Evolutionary conservation across 35 echinoderm and acorn worm genomes (phyloP), one percentile per base, ranked within the genome.

Genomic region (Apostichopus japonicus): DNA sequence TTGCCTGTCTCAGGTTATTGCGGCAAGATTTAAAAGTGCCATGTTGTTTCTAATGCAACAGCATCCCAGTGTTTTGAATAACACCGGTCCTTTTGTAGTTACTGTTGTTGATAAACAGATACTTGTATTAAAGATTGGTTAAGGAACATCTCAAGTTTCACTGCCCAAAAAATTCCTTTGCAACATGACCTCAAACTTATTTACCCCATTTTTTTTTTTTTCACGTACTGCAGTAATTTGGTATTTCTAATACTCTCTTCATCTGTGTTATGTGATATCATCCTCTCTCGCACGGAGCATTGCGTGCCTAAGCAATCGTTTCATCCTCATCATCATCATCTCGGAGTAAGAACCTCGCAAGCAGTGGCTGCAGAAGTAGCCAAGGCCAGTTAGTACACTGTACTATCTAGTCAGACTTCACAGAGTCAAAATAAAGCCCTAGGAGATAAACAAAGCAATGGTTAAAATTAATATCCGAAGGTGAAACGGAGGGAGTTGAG

Each of bases 391-490:
- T 75, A 75, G 15, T 61, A 61, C 71, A n/a, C 17, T 24, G 17
- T 75, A 67, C 63, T 15, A 67, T 44, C 11, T 75, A 75, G 71
- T 23, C 71, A 75, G 17, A 44, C 33, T 44, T 44, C 33, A 75
- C n/a, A 19, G n/a, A 75, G 1, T 23, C 71, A 23, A 75, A n/a
- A 14, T n/a, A 19, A 75, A 75, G 71, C 71, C 71, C 22, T 7
- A 75, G 16, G 71, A 75, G 21, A 75, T 23, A 75, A 19, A 75
- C 11, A 75, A 75, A 19, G 71, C 15, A 61, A 75, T 75, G 71
- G 71, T 19, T 75, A 19, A 75, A 75, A 75, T 75, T 75, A 24
- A 75, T 75, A 75, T 75, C 71, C n/a, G 15, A 75, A 75, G 71
- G 71, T 75, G 71, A 75, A 19, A 24, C 5, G n/a, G 15, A 15